Evolutionary conservation across 2,888 invertebrate species (phyloP).

Genomic region (Ferrisia virgata): DNA sequence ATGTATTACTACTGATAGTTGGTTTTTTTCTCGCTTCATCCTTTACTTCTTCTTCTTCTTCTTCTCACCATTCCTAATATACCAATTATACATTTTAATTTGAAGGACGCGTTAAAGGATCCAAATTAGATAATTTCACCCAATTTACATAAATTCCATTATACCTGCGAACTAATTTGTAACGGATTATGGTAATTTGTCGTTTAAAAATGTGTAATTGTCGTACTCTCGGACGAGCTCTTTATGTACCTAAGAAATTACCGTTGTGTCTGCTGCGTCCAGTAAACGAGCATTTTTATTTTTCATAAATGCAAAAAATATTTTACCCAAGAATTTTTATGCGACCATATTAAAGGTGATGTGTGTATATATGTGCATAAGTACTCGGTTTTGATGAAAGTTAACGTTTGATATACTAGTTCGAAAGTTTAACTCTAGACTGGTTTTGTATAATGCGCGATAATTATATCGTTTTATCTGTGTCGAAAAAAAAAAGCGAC

Average conservation of each 20-base stretch:
- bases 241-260: background rate
- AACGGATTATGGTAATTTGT: conserved; percentile 11
- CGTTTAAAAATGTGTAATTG: conserved; percentile 16
- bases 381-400: conserved; percentile 9
- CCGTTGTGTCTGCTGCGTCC: background rate
- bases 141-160: conserved; percentile 25
- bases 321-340: background rate
- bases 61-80: background rate
- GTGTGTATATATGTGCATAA: background rate
- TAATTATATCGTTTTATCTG: conserved; percentile 24
- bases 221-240: background rate
- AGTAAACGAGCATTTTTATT: background rate
- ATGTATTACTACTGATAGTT: too few species aligned
- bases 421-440: conserved; percentile 13
- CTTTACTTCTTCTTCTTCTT: too few species aligned
- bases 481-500: conserved; percentile 14
- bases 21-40: background rate
- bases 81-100: background rate
- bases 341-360: background rate
- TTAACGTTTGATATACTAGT: conserved; percentile 20
- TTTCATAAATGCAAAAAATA: background rate
- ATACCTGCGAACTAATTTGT: background rate
- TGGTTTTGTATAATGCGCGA: conserved; percentile 24
- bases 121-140: conserved; percentile 23
- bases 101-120: background rate